Percentiles rank a stretch among this genome's conserved stretches.
phyloP scores from a whole-genome alignment of 2,113 vertebrate genomes.

The Cettia cetti region DNA sequence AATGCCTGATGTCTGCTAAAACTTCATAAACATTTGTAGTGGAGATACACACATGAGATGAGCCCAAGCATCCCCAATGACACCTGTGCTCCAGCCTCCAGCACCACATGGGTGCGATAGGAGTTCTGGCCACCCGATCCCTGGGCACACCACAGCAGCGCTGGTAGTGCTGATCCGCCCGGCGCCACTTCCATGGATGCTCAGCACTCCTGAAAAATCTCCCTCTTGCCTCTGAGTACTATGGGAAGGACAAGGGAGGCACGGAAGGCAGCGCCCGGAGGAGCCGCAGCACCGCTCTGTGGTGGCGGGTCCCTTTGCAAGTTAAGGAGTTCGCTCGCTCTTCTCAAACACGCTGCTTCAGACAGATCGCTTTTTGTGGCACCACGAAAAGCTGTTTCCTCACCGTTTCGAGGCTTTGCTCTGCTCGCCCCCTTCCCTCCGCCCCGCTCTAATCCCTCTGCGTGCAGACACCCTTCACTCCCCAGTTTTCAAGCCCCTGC shows the following conservation, averaged over 20 bases:
- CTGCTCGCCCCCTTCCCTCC: not conserved
- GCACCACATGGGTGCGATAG: accelerated
- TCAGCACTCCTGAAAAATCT: not conserved
- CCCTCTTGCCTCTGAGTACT: accelerated
- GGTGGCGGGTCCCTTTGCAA: not conserved
- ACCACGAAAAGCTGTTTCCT: not conserved
- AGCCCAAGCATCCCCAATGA: not conserved
- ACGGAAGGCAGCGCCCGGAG: not conserved
- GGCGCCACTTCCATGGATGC: not conserved
- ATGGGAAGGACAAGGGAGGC: accelerated
- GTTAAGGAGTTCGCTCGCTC: accelerated
- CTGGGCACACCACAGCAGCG: not conserved
- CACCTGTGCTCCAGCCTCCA: not conserved
- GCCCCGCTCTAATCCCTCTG: not conserved
- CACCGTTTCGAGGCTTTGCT: not conserved
- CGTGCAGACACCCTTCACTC: not conserved
- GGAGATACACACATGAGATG: accelerated
- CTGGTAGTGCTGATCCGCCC: not conserved
- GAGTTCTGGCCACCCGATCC: accelerated
- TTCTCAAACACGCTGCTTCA: accelerated
- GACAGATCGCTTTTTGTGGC: accelerated
- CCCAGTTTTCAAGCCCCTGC: not conserved
- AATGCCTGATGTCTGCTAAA: not conserved
- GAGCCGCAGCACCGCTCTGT: slow-evolving; percentile 10
- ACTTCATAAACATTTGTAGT: not conserved